Evolutionary conservation across 2,113 vertebrate species (phyloP), one percentile per base, ranked within the genome.

Genomic region (Romanogobio albipinnatus): DNA sequence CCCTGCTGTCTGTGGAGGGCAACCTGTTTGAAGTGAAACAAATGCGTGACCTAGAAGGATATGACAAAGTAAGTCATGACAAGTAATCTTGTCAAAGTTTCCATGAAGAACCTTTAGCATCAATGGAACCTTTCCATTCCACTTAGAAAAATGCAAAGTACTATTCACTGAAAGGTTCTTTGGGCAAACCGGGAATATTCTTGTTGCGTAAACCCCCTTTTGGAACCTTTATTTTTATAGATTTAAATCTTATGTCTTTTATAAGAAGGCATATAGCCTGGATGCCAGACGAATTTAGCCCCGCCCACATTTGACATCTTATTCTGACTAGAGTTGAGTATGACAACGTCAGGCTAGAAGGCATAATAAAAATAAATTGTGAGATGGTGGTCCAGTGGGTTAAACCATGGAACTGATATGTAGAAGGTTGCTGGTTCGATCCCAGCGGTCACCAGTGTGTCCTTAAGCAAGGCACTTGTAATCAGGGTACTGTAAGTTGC

Each of bases 11-110:
- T 47, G 92, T 98, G 84, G 98, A 99, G 91, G 98, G 98, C 61
- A 99, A 99, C 91, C 95, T 99, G 87, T 99, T 99, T 84, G 97
- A 99, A 88, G 98, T 99, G 85, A 99, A 96, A 93, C 95, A 92
- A 1, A 94, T 99, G 56, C 88, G 96, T 89, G 98, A 99, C 90
- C 92, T 99, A 84, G 96, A 98, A 5, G 98, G 98, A 53, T 99
- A 99, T 17, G 97, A 99, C 58, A 94, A 99, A 97, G 98, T 99
- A 39, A 39, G 39, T 39, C 39, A 39, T 39, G 39, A 39, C 39
- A 6, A 39, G 39, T 39, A 39, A 39, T 39, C n/a, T 11, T 3
- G n/a, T n/a, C n/a, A n/a, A n/a, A 11, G n/a, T n/a, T 24, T 61
- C 3, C n/a, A 61, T 11, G 3, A 61, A 24, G 59, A 61, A 24